Evolutionary conservation across 2,888 invertebrate genomes (phyloP), one percentile per base, ranked within the genome.

Genomic region (Diplazon laetatorius): DNA sequence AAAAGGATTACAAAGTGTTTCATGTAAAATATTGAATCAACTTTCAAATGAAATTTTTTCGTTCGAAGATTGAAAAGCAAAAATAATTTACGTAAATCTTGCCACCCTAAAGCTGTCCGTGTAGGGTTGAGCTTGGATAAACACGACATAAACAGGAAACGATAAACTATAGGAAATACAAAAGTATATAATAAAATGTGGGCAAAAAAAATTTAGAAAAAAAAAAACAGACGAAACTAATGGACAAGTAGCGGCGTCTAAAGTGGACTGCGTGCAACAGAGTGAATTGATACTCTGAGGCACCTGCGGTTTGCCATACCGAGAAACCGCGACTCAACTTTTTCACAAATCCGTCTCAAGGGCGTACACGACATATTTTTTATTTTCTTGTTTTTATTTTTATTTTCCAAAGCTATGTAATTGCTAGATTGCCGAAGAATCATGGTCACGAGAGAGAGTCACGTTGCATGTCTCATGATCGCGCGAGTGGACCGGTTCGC

Each of bases 251-350:
- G 48, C 52, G 35, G 42, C 16, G 39, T 30, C n/a, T 10, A 44
- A 42, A 62, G 42, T 48, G 20, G 66, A 55, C 66, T 65, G 74
- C 74, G 74, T 74, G 72, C 46, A 57, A 50, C 74, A 57, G 10
- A 55, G 71, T 60, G 63, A 57, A 76, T 71, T 76, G 65, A 72
- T 72, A 77, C 72, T 77, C 68, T 72, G 72, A 69, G 37, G 42
- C 66, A 68, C 37, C 65, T 77, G 76, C 50, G 72, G 76, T 72
- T 72, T 59, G n/a, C 16, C 60, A 18, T 76, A 68, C 76, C 46
- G 22, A 66, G 66, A 77, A 71, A 59, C 44, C 59, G 65, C 59
- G 63, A 52, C 42, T 44, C 48, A 50, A 57, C 65, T 39, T 42
- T 73, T 48, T 39, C 39, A 6, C 63, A 25, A 57, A 37, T 39